These are phyloP conservation scores for Embiotoca jacksoni DNA, from an alignment of 2,113 vertebrate genomes.

Conservation along the genomic window DNA sequence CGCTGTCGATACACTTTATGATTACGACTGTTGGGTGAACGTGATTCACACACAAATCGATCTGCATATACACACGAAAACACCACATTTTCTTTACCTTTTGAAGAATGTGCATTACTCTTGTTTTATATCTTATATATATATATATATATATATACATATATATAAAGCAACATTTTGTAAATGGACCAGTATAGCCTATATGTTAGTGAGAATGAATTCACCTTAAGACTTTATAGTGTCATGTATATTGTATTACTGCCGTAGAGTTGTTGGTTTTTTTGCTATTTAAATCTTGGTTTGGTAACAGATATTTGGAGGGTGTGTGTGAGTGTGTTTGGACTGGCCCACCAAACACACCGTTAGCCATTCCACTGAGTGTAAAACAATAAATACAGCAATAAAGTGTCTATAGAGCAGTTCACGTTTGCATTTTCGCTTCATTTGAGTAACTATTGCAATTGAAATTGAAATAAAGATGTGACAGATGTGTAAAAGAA, in stretches of 20 bases:
- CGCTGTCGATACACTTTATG: slow-evolving; percentile 56
- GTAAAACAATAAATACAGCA: slow-evolving; percentile 86
- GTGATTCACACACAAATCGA: slow-evolving; percentile 49
- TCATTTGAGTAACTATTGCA: background rate
- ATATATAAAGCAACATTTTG: slow-evolving; percentile 79
- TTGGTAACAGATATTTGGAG: slow-evolving; percentile 78
- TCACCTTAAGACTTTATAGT: slow-evolving; percentile 81
- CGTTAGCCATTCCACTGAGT: slow-evolving; percentile 88
- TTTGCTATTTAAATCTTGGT: slow-evolving; percentile 90
- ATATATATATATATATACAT: slow-evolving; percentile 80
- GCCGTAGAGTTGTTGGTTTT: slow-evolving; percentile 82
- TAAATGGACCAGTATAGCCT: slow-evolving; percentile 84
- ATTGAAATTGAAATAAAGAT: background rate
- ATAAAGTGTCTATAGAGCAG: slow-evolving; percentile 81
- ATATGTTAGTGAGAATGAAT: slow-evolving; percentile 72
- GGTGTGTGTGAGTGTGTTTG: slow-evolving; percentile 84
- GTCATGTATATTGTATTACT: slow-evolving; percentile 85
- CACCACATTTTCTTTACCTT: slow-evolving; percentile 41
- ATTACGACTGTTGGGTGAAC: slow-evolving; percentile 55
- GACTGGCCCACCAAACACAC: slow-evolving; percentile 89
- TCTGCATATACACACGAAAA: slow-evolving; percentile 52
- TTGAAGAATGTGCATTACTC: slow-evolving; percentile 80
- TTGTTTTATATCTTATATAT: slow-evolving; percentile 82
- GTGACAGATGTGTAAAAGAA: too few species aligned
- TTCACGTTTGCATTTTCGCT: slow-evolving; percentile 5